phyloP scores from a whole-genome alignment of 2,888 invertebrate species.

The Drosophila formosana region DNA sequence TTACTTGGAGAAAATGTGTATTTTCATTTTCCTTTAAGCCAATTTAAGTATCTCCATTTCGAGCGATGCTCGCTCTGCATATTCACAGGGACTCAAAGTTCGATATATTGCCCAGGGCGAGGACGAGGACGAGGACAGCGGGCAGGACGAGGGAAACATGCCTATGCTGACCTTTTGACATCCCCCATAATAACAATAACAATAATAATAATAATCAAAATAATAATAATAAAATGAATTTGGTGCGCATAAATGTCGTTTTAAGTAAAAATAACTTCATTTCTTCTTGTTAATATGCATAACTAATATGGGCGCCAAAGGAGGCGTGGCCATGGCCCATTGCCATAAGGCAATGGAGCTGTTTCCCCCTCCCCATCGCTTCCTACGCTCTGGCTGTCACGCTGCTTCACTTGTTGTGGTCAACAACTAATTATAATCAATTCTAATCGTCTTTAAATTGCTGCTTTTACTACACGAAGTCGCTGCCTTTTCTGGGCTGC shows the following conservation, averaged over 20 bases:
- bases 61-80: conserved; percentile 4
- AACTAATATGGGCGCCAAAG: conserved; percentile 34
- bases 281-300: conserved; percentile 59
- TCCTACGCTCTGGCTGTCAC: neutral
- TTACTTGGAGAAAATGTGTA: neutral
- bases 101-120: neutral
- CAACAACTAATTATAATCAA: conserved; percentile 82
- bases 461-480: conserved; percentile 57
- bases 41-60: conserved; percentile 19
- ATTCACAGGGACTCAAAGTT: conserved; percentile 1
- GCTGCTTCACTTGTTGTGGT: conserved; percentile 44
- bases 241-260: conserved; percentile 72
- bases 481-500: conserved; percentile 71
- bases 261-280: conserved; percentile 80
- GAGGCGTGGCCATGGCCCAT: conserved; percentile 5
- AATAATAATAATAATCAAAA: conserved; percentile 37
- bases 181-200: conserved; percentile 29
- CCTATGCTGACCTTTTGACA: conserved; percentile 20
- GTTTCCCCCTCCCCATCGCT: neutral
- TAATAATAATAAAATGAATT: conserved; percentile 55
- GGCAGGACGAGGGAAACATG: neutral
- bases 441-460: conserved; percentile 83
- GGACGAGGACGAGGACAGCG: too few relatives aligned
- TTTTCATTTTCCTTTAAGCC: conserved; percentile 23
- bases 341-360: conserved; percentile 16